Conservation (phyloP, 2,888 invertebrate genomes). For the Petrolisthes cinctipes region DNA sequence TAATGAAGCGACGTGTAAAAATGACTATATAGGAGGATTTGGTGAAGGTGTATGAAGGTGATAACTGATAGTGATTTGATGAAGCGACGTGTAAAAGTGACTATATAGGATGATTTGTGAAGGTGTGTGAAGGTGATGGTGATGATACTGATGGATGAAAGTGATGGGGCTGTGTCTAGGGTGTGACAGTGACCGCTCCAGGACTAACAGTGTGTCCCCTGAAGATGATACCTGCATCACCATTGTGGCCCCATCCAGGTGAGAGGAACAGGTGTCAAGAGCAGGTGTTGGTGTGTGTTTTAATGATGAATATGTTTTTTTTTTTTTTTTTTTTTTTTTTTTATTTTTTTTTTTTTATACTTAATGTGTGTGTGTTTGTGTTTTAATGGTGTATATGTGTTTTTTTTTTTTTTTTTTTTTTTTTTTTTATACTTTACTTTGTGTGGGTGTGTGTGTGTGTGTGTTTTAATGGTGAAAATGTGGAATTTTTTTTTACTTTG, state of each 20-base stretch:
- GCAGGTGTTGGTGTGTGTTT: constrained; percentile 27
- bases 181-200: constrained; percentile 11
- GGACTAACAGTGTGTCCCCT: constrained; percentile 20
- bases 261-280: no score
- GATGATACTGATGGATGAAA: neutral
- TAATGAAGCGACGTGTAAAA: neutral
- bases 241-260: neutral
- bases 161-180: constrained; percentile 40
- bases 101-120: neutral
- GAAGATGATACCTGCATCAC: constrained; percentile 35
- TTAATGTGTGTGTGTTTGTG: no score
- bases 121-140: neutral
- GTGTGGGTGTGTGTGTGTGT: constrained; percentile 26
- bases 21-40: no score
- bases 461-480: neutral
- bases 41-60: neutral
- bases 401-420: no score
- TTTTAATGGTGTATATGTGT: no score
- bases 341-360: no score
- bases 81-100: neutral
- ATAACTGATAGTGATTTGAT: neutral
- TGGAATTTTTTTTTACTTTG: neutral
- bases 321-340: no score
- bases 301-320: no score
- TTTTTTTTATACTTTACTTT: no score